These are phyloP conservation scores for Sesamia nonagrioides DNA, from an alignment of 1,140 invertebrate species.

Conservation along the genomic window DNA sequence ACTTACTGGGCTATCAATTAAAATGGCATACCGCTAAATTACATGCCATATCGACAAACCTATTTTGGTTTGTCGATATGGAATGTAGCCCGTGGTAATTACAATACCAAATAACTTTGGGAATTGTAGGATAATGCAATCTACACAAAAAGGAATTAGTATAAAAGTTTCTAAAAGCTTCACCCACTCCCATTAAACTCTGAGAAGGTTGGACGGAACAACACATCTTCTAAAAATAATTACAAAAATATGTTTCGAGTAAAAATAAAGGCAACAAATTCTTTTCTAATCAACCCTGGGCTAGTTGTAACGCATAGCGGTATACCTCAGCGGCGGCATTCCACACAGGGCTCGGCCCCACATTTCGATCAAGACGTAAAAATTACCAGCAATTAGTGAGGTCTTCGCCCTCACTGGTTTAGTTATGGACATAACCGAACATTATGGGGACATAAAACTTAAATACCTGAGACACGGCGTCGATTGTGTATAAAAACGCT, in stretches of 20 bases:
- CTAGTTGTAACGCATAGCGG: neutral
- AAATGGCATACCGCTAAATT: too few relatives aligned
- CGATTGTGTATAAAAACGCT: conserved; percentile 19
- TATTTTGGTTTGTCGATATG: too few relatives aligned
- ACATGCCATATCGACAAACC: too few relatives aligned
- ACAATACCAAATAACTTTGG: too few relatives aligned
- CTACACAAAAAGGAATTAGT: too few relatives aligned
- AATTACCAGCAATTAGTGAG: conserved; percentile 73
- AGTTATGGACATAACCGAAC: conserved; percentile 12
- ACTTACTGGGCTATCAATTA: too few relatives aligned
- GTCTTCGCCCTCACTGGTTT: conserved; percentile 54
- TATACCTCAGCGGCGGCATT: conserved; percentile 48
- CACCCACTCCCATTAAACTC: too few relatives aligned
- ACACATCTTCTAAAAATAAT: too few relatives aligned
- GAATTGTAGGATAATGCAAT: too few relatives aligned
- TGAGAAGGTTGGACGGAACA: too few relatives aligned
- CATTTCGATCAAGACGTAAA: conserved; percentile 68
- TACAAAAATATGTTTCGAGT: neutral
- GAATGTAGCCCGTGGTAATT: too few relatives aligned
- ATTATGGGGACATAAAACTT: neutral
- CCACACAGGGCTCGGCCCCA: conserved; percentile 33
- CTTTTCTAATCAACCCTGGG: conserved; percentile 6
- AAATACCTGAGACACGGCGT: conserved; percentile 12
- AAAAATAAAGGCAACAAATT: neutral
- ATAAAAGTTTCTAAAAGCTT: too few relatives aligned